These are phyloP conservation scores for Rosalia funebris DNA, from an alignment of 2,888 invertebrate genomes.

Conservation along the genomic window DNA sequence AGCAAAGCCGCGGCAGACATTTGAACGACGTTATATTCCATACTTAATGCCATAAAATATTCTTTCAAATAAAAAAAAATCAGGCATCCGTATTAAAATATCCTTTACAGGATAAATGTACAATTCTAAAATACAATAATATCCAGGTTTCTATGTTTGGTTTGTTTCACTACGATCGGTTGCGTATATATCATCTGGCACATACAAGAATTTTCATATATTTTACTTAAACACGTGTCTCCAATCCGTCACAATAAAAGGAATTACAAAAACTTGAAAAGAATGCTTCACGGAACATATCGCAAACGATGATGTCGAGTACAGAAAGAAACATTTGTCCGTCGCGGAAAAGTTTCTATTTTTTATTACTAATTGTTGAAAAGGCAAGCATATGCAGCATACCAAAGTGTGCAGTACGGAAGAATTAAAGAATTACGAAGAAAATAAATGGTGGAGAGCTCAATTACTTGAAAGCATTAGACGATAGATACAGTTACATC, in stretches of 20 bases:
- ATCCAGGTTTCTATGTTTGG: no score
- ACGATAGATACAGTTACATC: slow-evolving; percentile 33
- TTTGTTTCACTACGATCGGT: no score
- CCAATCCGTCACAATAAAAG: not conserved
- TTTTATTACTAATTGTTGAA: not conserved
- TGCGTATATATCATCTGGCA: no score
- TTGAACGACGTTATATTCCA: no score
- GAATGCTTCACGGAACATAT: not conserved
- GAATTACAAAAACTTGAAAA: not conserved
- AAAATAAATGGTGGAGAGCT: slow-evolving; percentile 30
- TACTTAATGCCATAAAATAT: no score
- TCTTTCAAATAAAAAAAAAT: no score
- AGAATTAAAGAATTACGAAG: slow-evolving; percentile 17
- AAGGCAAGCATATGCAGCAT: slow-evolving; percentile 8
- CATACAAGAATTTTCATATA: no score
- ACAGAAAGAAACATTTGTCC: not conserved
- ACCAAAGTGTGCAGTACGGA: slow-evolving; percentile 23
- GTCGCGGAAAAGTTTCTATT: not conserved
- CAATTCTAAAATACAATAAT: no score
- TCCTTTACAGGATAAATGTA: no score
- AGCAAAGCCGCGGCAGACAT: no score
- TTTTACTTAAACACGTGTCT: not conserved
- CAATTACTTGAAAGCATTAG: slow-evolving; percentile 34
- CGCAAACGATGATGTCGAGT: not conserved
- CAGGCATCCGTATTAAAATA: no score